Evolutionary conservation across 2,888 invertebrate species (phyloP).

Genomic region (Coleophora flavipennella): DNA sequence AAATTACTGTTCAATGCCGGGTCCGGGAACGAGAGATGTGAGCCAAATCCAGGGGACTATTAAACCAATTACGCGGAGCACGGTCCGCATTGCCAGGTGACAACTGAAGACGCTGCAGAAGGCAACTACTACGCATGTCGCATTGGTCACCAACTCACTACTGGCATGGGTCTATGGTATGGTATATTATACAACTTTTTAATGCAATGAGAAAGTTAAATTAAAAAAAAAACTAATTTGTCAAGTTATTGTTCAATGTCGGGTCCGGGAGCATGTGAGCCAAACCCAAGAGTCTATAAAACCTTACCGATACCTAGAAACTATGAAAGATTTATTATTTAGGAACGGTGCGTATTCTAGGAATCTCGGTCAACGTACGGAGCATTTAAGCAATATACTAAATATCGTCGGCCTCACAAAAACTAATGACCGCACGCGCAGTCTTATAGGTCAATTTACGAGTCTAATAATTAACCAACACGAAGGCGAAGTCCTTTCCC

Average conservation of each 20-base stretch:
- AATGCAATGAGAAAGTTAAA: too few relatives aligned
- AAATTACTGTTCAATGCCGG: conserved; percentile 4
- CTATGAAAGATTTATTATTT: too few relatives aligned
- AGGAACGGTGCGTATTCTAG: background rate
- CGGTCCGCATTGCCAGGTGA: conserved; percentile 1
- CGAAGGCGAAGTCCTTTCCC: conserved; percentile 40
- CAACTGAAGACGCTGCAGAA: conserved; percentile 1
- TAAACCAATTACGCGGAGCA: conserved; percentile 42
- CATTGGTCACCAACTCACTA: too few relatives aligned
- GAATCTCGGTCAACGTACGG: conserved; percentile 5
- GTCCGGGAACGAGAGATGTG: conserved; percentile 32
- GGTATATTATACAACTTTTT: too few relatives aligned
- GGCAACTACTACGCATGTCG: conserved; percentile 27
- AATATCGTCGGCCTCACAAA: conserved; percentile 13
- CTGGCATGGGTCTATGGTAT: too few relatives aligned
- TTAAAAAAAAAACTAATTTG: too few relatives aligned
- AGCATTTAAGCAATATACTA: conserved; percentile 6
- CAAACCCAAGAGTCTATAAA: too few relatives aligned
- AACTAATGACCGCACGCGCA: conserved; percentile 36
- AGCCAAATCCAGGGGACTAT: conserved; percentile 20
- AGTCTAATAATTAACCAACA: conserved; percentile 49
- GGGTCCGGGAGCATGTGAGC: too few relatives aligned
- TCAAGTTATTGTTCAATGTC: too few relatives aligned
- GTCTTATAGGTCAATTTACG: conserved; percentile 42
- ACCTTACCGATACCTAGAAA: too few relatives aligned